Evolutionary conservation across 2,797 vertebrate species (phyloP).

Genomic region (Bradypodion ventrale): DNA sequence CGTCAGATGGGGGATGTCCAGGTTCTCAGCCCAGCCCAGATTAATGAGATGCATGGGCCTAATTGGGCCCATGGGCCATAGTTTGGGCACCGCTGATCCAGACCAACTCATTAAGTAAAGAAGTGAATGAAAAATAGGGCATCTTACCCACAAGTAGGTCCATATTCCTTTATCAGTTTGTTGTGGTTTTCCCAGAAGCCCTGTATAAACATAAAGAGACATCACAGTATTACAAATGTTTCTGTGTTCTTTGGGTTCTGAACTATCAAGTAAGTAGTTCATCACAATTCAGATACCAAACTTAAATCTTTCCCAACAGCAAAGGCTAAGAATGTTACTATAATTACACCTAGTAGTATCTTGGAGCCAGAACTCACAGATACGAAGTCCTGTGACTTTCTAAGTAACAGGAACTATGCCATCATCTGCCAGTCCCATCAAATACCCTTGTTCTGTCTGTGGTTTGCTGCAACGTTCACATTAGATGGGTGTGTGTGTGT

Average conservation of each 20-base stretch:
- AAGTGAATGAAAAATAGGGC: constrained; percentile 9
- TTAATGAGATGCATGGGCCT: too few species aligned
- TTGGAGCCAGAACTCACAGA: too few species aligned
- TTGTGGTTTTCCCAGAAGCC: constrained; percentile 83
- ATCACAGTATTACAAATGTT: constrained; percentile 33
- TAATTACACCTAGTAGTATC: not conserved
- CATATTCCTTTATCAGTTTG: constrained; percentile 83
- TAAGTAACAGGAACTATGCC: too few species aligned
- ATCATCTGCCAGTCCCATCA: not conserved
- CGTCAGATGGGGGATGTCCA: too few species aligned
- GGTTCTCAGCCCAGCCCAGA: too few species aligned
- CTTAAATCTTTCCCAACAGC: not conserved
- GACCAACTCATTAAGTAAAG: not conserved
- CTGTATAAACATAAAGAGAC: constrained; percentile 70
- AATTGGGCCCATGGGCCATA: too few species aligned
- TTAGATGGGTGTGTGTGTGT: too few species aligned
- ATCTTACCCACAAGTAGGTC: constrained; percentile 90
- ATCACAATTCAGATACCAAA: not conserved
- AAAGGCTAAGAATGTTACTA: not conserved
- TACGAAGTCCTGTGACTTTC: too few species aligned
- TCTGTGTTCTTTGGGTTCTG: not conserved
- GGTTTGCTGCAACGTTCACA: too few species aligned
- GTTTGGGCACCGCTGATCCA: too few species aligned
- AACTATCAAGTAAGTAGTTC: not conserved
- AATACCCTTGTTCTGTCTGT: not conserved